Evolutionary conservation across 2,888 invertebrate genomes (phyloP).

Genomic region (Camponotus fellah): DNA sequence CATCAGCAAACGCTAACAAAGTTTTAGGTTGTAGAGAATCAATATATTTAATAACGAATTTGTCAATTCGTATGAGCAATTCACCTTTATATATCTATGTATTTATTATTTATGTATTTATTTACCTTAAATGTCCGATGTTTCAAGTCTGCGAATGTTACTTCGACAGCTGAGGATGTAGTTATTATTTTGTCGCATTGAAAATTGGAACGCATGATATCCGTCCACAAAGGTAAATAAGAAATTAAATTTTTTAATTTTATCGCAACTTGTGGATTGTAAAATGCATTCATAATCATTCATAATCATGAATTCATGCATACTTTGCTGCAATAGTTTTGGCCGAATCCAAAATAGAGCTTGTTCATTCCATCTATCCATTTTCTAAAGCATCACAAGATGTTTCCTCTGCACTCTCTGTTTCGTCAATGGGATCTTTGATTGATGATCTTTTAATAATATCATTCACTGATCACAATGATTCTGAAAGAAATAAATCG

Average conservation of each 20-base stretch:
- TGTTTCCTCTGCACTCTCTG: too few relatives aligned
- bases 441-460: too few relatives aligned
- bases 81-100: background rate
- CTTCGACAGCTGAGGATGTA: constrained; percentile 11
- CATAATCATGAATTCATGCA: background rate
- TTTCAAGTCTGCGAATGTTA: constrained; percentile 1
- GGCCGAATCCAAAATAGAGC: background rate
- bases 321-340: background rate
- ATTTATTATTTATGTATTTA: too few relatives aligned
- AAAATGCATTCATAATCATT: background rate
- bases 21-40: background rate
- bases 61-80: background rate
- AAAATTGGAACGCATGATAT: background rate
- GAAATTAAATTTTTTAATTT: background rate
- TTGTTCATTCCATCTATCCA: constrained; percentile 9
- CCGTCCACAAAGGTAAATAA: constrained; percentile 9
- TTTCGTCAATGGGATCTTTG: too few relatives aligned
- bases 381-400: too few relatives aligned
- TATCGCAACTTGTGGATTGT: background rate
- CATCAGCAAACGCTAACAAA: background rate
- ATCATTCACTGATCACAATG: too few relatives aligned
- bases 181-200: background rate
- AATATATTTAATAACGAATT: constrained; percentile 5
- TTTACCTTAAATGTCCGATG: too few relatives aligned
- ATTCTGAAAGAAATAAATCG: too few relatives aligned